These are phyloP conservation scores for Ornithoptera alexandrae DNA, from an alignment of 2,888 invertebrate genomes.

Conservation along the genomic window DNA sequence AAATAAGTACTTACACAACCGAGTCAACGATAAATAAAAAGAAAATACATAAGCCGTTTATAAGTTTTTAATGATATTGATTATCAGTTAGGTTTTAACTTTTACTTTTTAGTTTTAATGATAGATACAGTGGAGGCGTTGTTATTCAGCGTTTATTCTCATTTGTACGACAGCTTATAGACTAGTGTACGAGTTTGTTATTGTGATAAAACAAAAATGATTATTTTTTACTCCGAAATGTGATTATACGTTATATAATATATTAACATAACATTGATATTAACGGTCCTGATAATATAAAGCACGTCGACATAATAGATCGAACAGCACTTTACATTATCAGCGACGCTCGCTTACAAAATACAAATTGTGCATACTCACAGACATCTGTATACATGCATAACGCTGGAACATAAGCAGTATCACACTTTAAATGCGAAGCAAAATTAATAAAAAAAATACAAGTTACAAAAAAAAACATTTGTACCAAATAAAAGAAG, in stretches of 20 bases:
- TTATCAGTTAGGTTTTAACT: constrained; percentile 45
- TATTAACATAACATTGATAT: constrained; percentile 44
- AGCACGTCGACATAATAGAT: constrained; percentile 36
- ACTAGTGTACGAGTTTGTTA: constrained; percentile 60
- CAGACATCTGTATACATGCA: constrained; percentile 75
- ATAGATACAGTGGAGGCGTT: constrained; percentile 69
- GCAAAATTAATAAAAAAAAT: constrained; percentile 60
- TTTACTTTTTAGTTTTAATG: constrained; percentile 60
- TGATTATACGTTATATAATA: constrained; percentile 35
- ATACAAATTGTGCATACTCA: constrained; percentile 78
- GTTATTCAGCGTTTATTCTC: constrained; percentile 52
- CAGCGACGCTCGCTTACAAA: constrained; percentile 63
- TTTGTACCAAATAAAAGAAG: constrained; percentile 60
- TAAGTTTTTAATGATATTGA: constrained; percentile 39
- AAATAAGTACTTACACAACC: constrained; percentile 82
- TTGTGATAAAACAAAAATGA: constrained; percentile 35
- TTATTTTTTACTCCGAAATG: constrained; percentile 37
- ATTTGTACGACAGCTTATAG: constrained; percentile 55
- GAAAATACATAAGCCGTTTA: constrained; percentile 51
- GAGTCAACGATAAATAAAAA: constrained; percentile 65
- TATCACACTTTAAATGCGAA: constrained; percentile 77
- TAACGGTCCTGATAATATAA: constrained; percentile 53
- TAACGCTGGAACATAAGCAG: constrained; percentile 77
- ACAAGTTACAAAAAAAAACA: constrained; percentile 44
- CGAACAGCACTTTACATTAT: constrained; percentile 45